A percentile compares a stretch with the other conserved stretches of the same genome.
phyloP scores from a whole-genome alignment of 2,888 invertebrate species.

The Xylota segnis region DNA sequence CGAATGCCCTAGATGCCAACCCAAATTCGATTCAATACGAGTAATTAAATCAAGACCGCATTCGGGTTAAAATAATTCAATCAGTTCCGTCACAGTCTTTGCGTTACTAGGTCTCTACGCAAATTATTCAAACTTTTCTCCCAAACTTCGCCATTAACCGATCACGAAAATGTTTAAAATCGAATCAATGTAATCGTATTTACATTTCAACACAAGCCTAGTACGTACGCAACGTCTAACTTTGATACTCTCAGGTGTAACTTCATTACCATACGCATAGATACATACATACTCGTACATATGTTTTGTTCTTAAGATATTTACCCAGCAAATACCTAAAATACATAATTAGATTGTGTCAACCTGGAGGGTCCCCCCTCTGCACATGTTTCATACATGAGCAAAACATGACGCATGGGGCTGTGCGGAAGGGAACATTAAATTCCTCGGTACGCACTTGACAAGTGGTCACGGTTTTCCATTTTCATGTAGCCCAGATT shows the following conservation, averaged over 20 bases:
- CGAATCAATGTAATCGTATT: slow-evolving; percentile 4
- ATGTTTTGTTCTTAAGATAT: neutral
- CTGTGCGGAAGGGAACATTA: neutral
- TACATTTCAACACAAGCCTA: slow-evolving; percentile 4
- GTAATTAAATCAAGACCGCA: neutral
- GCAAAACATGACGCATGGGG: neutral
- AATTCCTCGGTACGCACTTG: slow-evolving; percentile 32
- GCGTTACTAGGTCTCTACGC: neutral
- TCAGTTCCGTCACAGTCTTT: neutral
- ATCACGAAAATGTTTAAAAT: neutral
- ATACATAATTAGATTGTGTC: slow-evolving; percentile 12
- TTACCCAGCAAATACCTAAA: neutral
- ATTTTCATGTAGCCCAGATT: slow-evolving; percentile 12
- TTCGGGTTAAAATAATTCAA: slow-evolving; percentile 41
- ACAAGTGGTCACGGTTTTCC: slow-evolving; percentile 28
- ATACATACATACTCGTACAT: too few relatives aligned
- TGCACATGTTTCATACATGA: slow-evolving; percentile 1
- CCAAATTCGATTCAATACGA: neutral
- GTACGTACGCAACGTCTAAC: neutral
- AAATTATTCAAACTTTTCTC: neutral
- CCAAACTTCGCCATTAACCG: neutral
- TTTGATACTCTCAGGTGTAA: neutral
- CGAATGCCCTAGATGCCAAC: neutral
- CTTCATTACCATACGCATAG: slow-evolving; percentile 8
- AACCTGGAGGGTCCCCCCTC: neutral